These are phyloP conservation scores for Picus viridis DNA, from an alignment of 2,797 vertebrate genomes.

Conservation along the genomic window DNA sequence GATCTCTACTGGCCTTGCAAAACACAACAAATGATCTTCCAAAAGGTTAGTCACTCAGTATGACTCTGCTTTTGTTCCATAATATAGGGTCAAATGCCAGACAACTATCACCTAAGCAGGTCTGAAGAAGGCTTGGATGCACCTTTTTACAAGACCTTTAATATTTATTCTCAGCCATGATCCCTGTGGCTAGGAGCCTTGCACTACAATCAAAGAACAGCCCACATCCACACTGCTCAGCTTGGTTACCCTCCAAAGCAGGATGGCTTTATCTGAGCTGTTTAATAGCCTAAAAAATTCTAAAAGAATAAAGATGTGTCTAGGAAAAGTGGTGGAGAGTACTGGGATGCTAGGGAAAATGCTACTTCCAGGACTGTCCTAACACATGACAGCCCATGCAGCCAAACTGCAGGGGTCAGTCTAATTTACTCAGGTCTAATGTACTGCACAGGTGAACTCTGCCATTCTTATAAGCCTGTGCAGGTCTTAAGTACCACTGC, in stretches of 20 bases:
- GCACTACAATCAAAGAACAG: not conserved
- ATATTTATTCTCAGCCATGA: not conserved
- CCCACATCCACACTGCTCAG: not conserved
- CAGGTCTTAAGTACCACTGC: not conserved
- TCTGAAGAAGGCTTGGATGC: not conserved
- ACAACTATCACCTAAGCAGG: not conserved
- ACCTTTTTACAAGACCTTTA: not conserved
- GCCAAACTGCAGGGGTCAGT: not conserved
- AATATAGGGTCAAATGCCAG: not conserved
- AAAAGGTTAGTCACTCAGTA: not conserved
- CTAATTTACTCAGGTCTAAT: not conserved
- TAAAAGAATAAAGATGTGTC: not conserved
- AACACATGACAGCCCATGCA: not conserved
- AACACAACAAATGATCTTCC: not conserved
- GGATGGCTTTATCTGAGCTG: not conserved
- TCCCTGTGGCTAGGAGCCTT: not conserved
- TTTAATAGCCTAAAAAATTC: not conserved
- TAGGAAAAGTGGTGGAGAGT: not conserved
- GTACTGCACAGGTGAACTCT: not conserved
- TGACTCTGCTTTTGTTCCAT: not conserved
- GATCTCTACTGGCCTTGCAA: not conserved
- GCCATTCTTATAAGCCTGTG: not conserved
- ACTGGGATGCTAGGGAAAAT: not conserved
- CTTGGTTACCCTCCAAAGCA: not conserved
- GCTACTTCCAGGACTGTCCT: not conserved